Conservation (phyloP, 2,797 vertebrate species). For the Menidia menidia region DNA sequence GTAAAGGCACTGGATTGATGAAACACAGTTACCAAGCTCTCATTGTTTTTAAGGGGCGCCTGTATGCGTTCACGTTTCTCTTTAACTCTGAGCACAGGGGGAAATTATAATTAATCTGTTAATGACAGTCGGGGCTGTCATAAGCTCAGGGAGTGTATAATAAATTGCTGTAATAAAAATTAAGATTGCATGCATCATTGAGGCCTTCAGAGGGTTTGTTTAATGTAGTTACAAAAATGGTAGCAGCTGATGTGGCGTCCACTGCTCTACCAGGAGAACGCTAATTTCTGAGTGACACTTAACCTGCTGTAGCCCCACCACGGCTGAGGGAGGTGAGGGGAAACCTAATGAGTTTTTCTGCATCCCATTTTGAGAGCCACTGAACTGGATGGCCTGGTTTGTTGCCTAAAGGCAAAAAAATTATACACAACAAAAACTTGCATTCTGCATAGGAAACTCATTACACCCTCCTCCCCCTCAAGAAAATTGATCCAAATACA, state of each 20-base stretch:
- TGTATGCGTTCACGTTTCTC: conserved; percentile 75
- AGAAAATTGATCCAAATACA: conserved; percentile 48
- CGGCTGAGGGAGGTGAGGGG: conserved; percentile 74
- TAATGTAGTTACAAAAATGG: conserved; percentile 91
- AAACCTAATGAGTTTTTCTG: conserved; percentile 75
- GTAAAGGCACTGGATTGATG: conserved; percentile 70
- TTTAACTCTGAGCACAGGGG: conserved; percentile 81
- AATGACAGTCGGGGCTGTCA: conserved; percentile 91
- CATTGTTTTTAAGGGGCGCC: conserved; percentile 71
- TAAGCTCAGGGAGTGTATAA: conserved; percentile 86
- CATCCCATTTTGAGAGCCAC: conserved; percentile 85
- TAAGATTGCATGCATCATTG: conserved; percentile 89
- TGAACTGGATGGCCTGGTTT: conserved; percentile 92
- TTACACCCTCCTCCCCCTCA: conserved; percentile 26
- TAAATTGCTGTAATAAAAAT: conserved; percentile 93
- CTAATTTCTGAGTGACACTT: conserved; percentile 84
- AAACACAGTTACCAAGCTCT: conserved; percentile 67
- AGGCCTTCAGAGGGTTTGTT: conserved; percentile 88
- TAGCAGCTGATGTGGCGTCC: conserved; percentile 85
- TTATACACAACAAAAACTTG: conserved; percentile 41
- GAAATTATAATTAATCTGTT: conserved; percentile 92
- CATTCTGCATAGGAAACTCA: conserved; percentile 67
- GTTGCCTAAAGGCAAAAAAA: conserved; percentile 64
- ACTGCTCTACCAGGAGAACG: conserved; percentile 82
- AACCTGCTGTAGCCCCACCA: conserved; percentile 83